A percentile compares a stretch with the other conserved stretches of the same genome.
phyloP scores from a whole-genome alignment of 1,140 invertebrate species.

The Asbolus verrucosus region DNA sequence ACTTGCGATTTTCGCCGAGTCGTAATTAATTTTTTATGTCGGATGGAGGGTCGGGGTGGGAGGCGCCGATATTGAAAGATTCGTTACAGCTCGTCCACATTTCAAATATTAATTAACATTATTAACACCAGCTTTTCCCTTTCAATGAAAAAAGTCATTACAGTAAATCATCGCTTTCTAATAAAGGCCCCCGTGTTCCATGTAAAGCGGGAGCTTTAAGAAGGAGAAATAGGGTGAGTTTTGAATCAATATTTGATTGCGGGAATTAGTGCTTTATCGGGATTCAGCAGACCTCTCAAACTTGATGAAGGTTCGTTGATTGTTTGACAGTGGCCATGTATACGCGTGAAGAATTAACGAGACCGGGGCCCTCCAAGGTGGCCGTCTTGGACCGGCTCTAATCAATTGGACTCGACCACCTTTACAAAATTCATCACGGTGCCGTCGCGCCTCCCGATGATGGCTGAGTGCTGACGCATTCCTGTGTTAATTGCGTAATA shows the following conservation, averaged over 20 bases:
- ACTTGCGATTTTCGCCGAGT: constrained; percentile 11
- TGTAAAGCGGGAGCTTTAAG: constrained; percentile 57
- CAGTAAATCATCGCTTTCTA: constrained; percentile 64
- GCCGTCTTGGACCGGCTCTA: constrained; percentile 32
- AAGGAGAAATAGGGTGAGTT: constrained; percentile 63
- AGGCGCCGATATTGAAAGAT: constrained; percentile 42
- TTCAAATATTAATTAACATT: constrained; percentile 66
- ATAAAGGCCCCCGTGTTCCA: constrained; percentile 58
- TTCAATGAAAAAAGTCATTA: constrained; percentile 64
- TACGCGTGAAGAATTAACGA: constrained; percentile 66
- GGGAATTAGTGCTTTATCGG: constrained; percentile 67
- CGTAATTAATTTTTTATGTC: constrained; percentile 4
- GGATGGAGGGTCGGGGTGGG: neutral
- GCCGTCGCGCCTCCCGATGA: too few relatives aligned
- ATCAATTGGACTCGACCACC: neutral
- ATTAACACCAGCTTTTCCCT: constrained; percentile 62
- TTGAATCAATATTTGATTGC: constrained; percentile 67
- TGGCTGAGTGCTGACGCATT: constrained; percentile 24
- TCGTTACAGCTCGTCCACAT: constrained; percentile 47
- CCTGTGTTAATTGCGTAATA: constrained; percentile 43
- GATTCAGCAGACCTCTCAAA: constrained; percentile 64
- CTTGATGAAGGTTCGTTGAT: constrained; percentile 65
- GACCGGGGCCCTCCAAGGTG: constrained; percentile 50
- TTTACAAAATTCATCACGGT: too few relatives aligned
- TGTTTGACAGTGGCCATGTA: constrained; percentile 65